Base-by-base conservation (phyloP, 2,113 vertebrate genomes). In the Atrichornis clamosus region DNA sequence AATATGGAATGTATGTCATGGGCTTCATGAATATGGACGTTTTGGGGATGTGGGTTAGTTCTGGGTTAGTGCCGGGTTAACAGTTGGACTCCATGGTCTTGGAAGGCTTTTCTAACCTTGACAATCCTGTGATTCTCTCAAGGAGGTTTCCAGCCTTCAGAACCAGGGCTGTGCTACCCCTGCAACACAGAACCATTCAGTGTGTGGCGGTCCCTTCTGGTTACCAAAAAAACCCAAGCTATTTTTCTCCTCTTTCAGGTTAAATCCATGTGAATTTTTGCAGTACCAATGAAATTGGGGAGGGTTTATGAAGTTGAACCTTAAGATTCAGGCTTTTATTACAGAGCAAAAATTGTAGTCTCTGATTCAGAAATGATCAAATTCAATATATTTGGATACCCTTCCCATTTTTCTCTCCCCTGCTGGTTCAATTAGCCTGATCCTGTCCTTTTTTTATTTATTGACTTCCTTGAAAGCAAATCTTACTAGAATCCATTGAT, bases 401-500 rank as follows among this genome's bases (percentile, higher is more conserved):
- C 37, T 55, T 89, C 39, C 39, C 18, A 13, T 89, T 74, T 76
- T 90, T 88, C 37, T 76, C 28, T 76, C 80, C 80, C 33, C 46
- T 84, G 32, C 63, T 87, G 72, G 74, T 91, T 73, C 37, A 62
- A 32, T 83, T 81, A 73, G 9, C 37, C 50, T 49, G 20, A 21
- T 90, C 53, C 28, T 47, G 3, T 72, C 35, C 39, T 84, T 64
- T 69, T 67, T 59, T 93, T 64, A 68, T 88, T 94, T 87, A 78
- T 84, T 93, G 44, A 18, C 75, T 89, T 75, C 35, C 84, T 82
- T 81, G 80, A 81, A 80, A 83, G 26, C 14, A 63, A 77, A 80
- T 83, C 69, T 64, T 59, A 37, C 64, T 90, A 46, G 33, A 91
- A 46, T 74, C 32, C 73, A 52, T 4, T 77, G 58, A 72, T 47